These are phyloP conservation scores for Chrysomela aeneicollis DNA, from an alignment of 2,888 invertebrate species.

Conservation along the genomic window DNA sequence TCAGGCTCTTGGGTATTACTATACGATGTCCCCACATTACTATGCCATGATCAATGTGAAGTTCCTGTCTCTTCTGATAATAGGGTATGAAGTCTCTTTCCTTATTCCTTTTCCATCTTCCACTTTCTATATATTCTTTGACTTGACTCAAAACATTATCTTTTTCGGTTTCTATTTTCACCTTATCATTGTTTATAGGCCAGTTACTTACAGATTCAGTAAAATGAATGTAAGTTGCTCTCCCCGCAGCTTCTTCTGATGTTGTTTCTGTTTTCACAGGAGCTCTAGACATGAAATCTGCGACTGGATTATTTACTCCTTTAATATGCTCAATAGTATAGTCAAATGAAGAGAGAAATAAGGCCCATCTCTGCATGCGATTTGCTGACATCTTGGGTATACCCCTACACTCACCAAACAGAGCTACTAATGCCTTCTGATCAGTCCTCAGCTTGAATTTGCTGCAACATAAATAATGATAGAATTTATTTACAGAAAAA, in stretches of 20 bases:
- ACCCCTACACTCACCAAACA: constrained; percentile 24
- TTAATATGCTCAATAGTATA: constrained; percentile 22
- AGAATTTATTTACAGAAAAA: too few species aligned
- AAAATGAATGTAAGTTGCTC: constrained; percentile 5
- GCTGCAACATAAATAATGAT: too few species aligned
- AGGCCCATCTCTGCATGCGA: constrained; percentile 35
- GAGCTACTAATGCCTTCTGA: constrained; percentile 19
- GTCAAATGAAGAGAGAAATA: constrained; percentile 26
- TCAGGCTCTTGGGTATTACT: constrained; percentile 9
- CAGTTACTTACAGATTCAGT: too few species aligned
- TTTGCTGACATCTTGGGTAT: constrained; percentile 28
- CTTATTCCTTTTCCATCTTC: constrained; percentile 15
- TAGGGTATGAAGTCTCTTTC: constrained; percentile 7
- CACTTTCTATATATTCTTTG: constrained; percentile 5
- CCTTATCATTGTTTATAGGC: constrained; percentile 21
- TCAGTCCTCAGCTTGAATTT: too few species aligned
- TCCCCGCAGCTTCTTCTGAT: constrained; percentile 21
- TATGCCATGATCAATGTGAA: constrained; percentile 11
- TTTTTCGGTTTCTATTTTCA: constrained; percentile 6
- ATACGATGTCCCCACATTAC: constrained; percentile 23
- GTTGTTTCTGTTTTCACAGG: constrained; percentile 1
- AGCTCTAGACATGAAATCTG: constrained; percentile 19
- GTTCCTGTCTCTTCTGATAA: constrained; percentile 11
- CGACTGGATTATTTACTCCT: constrained; percentile 12
- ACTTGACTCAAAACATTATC: constrained; percentile 13